Evolutionary conservation across 92 coral and sea anemone species (phyloP).

Genomic region (Plumapathes pennacea): DNA sequence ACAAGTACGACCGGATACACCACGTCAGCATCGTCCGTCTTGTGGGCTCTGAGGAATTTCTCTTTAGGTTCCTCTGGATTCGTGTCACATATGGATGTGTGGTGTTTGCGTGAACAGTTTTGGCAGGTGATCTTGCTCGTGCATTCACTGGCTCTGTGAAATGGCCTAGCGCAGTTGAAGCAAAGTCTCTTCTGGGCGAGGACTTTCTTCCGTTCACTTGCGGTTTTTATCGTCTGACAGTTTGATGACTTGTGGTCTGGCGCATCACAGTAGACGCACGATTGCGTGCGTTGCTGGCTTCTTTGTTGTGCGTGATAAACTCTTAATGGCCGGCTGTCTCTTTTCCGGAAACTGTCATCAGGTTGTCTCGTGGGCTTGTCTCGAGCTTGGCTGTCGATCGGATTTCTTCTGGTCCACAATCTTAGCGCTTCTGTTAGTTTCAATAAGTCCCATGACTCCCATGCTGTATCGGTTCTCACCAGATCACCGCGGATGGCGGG

Average conservation of each 20-base stretch:
- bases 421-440: slow-evolving; percentile 28
- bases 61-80: too few species aligned
- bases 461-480: slow-evolving; percentile 28
- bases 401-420: slow-evolving; percentile 39
- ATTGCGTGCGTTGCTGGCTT: slow-evolving; percentile 13
- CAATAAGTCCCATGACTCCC: slow-evolving; percentile 28
- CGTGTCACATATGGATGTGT: slow-evolving; percentile 43
- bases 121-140: slow-evolving; percentile 37
- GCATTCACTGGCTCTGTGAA: slow-evolving; percentile 27
- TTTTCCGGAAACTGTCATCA: neutral
- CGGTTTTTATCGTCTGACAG: slow-evolving; percentile 21
- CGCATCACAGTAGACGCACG: slow-evolving; percentile 47
- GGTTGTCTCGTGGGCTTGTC: slow-evolving; percentile 14
- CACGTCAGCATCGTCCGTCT: slow-evolving; percentile 10
- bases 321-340: neutral
- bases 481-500: slow-evolving; percentile 43
- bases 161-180: slow-evolving; percentile 39
- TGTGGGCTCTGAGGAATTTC: too few species aligned
- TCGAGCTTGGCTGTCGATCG: slow-evolving; percentile 8
- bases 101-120: slow-evolving; percentile 44
- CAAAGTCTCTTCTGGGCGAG: slow-evolving; percentile 35
- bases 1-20: slow-evolving; percentile 32
- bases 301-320: slow-evolving; percentile 25
- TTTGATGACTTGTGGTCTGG: slow-evolving; percentile 37
- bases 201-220: slow-evolving; percentile 42